phyloP scores from a whole-genome alignment of 2,888 invertebrate genomes.

The Pardosa pseudoannulata region DNA sequence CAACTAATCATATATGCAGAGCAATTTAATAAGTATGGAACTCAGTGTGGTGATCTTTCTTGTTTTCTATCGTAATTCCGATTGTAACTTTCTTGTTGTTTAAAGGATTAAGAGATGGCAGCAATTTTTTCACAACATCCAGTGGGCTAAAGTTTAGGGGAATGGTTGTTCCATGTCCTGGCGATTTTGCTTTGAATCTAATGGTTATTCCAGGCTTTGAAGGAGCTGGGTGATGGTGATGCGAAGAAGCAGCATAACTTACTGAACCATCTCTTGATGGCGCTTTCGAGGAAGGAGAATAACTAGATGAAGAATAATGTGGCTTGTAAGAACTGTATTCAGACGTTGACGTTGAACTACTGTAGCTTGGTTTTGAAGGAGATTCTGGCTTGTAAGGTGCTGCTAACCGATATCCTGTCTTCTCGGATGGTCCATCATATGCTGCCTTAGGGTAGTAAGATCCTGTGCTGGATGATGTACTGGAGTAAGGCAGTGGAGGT shows the following conservation, averaged over 20 bases:
- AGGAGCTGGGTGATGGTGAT: constrained; percentile 18
- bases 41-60: constrained; percentile 26
- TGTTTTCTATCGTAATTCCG: constrained; percentile 68
- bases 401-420: not conserved
- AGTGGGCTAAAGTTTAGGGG: constrained; percentile 55
- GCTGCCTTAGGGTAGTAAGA: constrained; percentile 16
- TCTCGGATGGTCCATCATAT: not conserved
- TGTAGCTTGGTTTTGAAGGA: constrained; percentile 16
- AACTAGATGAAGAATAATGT: not conserved
- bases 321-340: constrained; percentile 17
- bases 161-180: constrained; percentile 42
- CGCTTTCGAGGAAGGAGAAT: constrained; percentile 20
- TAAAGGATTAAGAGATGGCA: constrained; percentile 50
- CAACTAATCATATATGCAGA: not conserved
- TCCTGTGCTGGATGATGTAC: not conserved
- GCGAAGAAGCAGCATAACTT: constrained; percentile 32
- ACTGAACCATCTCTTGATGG: constrained; percentile 50
- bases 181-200: constrained; percentile 46
- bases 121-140: constrained; percentile 55
- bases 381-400: constrained; percentile 26
- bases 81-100: constrained; percentile 67
- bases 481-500: constrained; percentile 24
- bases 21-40: constrained; percentile 39
- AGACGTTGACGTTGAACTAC: constrained; percentile 20
- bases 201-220: constrained; percentile 52